phyloP scores from a whole-genome alignment of 2,113 vertebrate species.

The Dascyllus trimaculatus region DNA sequence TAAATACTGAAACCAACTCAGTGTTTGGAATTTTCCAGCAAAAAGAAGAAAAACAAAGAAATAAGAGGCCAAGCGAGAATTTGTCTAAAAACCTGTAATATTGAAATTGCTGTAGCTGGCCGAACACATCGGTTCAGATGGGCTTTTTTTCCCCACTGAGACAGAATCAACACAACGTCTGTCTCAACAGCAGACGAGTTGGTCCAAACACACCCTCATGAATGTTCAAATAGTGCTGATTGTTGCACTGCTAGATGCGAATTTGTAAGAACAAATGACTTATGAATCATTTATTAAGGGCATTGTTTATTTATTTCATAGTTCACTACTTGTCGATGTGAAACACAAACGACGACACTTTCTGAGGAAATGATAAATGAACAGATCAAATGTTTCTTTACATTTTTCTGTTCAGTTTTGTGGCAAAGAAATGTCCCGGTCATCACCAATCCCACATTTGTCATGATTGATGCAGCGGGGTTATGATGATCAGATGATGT shows the following conservation, averaged over 20 bases:
- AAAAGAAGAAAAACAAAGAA: too few species aligned
- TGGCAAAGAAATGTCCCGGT: neutral
- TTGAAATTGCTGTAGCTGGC: neutral
- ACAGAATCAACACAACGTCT: conserved; percentile 11
- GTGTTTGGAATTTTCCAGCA: too few species aligned
- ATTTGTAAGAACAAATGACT: conserved; percentile 56
- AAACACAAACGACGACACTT: neutral
- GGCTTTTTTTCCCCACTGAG: conserved; percentile 7
- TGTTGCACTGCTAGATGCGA: conserved; percentile 32
- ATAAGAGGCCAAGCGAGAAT: neutral
- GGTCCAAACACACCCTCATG: conserved; percentile 23
- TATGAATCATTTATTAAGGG: conserved; percentile 46
- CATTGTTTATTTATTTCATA: conserved; percentile 42
- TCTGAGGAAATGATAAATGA: neutral
- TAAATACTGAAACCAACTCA: too few species aligned
- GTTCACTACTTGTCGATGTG: conserved; percentile 16
- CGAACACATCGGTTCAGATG: neutral
- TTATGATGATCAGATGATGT: neutral
- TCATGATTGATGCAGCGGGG: neutral
- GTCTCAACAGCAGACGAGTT: conserved; percentile 10
- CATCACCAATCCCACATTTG: neutral
- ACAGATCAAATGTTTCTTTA: neutral
- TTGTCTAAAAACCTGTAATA: conserved; percentile 3
- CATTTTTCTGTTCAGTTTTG: neutral
- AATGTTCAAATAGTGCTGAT: conserved; percentile 46